These are phyloP conservation scores for Leptestheria dahalacensis DNA, from an alignment of 1,140 invertebrate species.

Conservation along the genomic window DNA sequence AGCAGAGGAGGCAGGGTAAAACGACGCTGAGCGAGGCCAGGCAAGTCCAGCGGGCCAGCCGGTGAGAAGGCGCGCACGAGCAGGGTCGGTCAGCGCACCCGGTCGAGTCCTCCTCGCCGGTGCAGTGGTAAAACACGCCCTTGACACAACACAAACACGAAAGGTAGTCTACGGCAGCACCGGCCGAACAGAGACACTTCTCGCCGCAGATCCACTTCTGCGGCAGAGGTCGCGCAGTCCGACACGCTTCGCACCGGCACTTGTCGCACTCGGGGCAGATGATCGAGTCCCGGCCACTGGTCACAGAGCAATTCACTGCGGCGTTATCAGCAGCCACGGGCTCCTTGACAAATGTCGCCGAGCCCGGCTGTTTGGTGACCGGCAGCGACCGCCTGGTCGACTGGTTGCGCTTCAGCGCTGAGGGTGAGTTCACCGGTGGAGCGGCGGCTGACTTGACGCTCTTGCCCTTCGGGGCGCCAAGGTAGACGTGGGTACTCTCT, in stretches of 20 bases:
- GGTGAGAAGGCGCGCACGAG: conserved; percentile 54
- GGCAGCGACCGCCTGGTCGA: conserved; percentile 10
- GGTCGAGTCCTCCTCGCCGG: conserved; percentile 45
- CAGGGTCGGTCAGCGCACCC: conserved; percentile 69
- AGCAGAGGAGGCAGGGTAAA: conserved; percentile 76
- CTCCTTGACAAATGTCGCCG: conserved; percentile 37
- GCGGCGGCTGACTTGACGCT: conserved; percentile 19
- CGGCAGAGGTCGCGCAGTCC: conserved; percentile 63
- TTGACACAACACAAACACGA: conserved; percentile 88
- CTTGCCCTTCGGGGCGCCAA: conserved; percentile 15
- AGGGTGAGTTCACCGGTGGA: conserved; percentile 14
- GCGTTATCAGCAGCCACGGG: conserved; percentile 35
- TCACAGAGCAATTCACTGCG: conserved; percentile 28
- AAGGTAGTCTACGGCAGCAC: conserved; percentile 68
- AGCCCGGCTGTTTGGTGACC: conserved; percentile 20
- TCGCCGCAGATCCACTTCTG: conserved; percentile 74
- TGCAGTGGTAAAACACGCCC: conserved; percentile 80
- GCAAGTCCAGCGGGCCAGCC: conserved; percentile 63
- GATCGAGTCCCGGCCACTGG: conserved; percentile 39
- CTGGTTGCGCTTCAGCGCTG: conserved; percentile 10
- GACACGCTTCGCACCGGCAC: conserved; percentile 74
- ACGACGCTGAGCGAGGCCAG: conserved; percentile 57
- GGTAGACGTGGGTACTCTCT: conserved; percentile 21
- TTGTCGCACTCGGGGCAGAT: conserved; percentile 69
- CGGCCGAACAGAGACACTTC: conserved; percentile 68